Base-by-base conservation (phyloP, 2,797 vertebrate species). In the Anabas testudineus region DNA sequence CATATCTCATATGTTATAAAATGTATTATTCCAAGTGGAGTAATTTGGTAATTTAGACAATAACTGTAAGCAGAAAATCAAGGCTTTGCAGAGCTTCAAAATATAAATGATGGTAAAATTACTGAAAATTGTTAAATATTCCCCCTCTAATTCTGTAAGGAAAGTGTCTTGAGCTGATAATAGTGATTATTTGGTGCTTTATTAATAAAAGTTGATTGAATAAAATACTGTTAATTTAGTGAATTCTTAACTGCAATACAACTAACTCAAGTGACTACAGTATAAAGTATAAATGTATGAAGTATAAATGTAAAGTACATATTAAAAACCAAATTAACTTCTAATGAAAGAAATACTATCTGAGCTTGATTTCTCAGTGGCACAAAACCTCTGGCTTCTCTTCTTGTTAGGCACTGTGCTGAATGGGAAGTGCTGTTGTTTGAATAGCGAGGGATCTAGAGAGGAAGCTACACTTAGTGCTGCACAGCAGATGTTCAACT, bases 361-460 rank as follows among this genome's bases (percentile, higher is more conserved):
- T n/a, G n/a, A n/a, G 30, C 8, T 3, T 36, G 10, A 36, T 36
- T 7, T 49, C 15, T 64, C 12, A 30, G 41, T 24, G 16, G 24
- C 1, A n/a, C n/a, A 52, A 30, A 41, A 19, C 10, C 24, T 21
- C 10, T 2, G n/a, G 12, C 19, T 49, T 57, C 28, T 63, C 77
- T 83, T 88, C 80, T 73, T 62, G 57, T 59, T 1, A 12, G 7
- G 1, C 42, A 3, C 2, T 34, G 16, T 10, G 36, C 10, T 13
- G 13, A 37, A 45, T 72, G 42, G 61, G 69, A 83, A 80, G 53
- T 67, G 37, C 18, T 51, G 24, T 39, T 10, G 32, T 12, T 39
- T 9, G 0, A 5, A 48, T 14, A 32, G 43, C 0, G 51, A 12
- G 3, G 8, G 21, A 78, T 24, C 7, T 18, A 21, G 14, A 48